phyloP scores from a whole-genome alignment of 2,113 vertebrate genomes.

The Trematocara zebra region DNA sequence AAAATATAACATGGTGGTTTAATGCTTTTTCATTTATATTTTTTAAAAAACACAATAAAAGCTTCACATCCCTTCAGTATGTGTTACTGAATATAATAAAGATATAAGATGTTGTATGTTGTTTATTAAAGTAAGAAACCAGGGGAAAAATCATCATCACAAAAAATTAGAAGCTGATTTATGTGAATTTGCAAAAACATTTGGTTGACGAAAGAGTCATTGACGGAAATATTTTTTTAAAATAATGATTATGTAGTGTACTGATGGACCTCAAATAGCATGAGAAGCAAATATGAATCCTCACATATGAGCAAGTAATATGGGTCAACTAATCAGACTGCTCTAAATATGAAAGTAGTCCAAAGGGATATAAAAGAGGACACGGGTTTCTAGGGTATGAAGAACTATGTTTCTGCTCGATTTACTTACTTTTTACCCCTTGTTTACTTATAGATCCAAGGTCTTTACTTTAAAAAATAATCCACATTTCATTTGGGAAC shows the following conservation, averaged over 20 bases:
- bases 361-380: not conserved
- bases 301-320: not conserved
- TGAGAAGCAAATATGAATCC: not conserved
- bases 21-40: not conserved
- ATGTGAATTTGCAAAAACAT: not conserved
- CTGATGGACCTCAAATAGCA: not conserved
- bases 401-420: not conserved
- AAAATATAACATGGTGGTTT: not conserved
- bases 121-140: not conserved
- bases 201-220: not conserved
- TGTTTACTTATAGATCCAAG: not conserved
- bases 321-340: not conserved
- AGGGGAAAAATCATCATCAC: not conserved
- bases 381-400: not conserved
- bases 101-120: not conserved
- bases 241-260: not conserved
- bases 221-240: not conserved
- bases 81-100: not conserved
- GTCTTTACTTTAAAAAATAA: not conserved
- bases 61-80: not conserved
- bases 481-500: not conserved
- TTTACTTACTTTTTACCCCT: not conserved
- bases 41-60: not conserved
- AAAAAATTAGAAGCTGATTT: not conserved
- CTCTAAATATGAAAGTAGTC: not conserved